Conservation (phyloP, 2,888 invertebrate genomes). For the Cephus rjabovi region DNA sequence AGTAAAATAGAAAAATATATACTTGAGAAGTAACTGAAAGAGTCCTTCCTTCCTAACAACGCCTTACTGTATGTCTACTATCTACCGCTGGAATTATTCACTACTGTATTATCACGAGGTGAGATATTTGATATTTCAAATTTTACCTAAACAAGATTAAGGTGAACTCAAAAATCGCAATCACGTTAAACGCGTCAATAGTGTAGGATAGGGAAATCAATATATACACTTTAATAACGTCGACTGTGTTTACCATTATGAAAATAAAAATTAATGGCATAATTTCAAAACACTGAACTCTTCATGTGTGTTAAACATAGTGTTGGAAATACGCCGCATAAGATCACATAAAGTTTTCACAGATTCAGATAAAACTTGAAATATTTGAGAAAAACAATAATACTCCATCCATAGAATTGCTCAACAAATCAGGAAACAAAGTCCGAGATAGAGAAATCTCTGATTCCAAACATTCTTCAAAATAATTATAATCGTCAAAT, state of each 20-base stretch:
- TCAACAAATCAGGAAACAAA: neutral
- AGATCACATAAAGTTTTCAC: neutral
- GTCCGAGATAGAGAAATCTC: neutral
- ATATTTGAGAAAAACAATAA: constrained; percentile 5
- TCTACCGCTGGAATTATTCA: constrained; percentile 3
- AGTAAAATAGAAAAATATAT: constrained; percentile 16
- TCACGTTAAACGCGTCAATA: neutral
- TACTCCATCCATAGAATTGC: neutral
- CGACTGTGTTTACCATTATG: neutral
- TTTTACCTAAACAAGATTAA: neutral
- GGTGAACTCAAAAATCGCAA: neutral
- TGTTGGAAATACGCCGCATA: neutral
- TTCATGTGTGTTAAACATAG: neutral
- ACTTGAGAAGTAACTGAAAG: constrained; percentile 30
- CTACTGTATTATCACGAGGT: constrained; percentile 9
- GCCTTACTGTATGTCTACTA: constrained; percentile 24
- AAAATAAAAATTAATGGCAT: neutral
- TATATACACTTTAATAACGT: neutral
- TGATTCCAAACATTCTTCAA: neutral
- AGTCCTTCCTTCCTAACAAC: constrained; percentile 35
- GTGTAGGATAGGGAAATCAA: neutral
- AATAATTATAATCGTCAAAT: constrained; percentile 9
- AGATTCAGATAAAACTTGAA: constrained; percentile 9
- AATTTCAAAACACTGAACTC: neutral
- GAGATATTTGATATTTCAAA: constrained; percentile 9